These are phyloP conservation scores for Cuculus canorus DNA, from an alignment of 2,797 vertebrate species.

Conservation along the genomic window DNA sequence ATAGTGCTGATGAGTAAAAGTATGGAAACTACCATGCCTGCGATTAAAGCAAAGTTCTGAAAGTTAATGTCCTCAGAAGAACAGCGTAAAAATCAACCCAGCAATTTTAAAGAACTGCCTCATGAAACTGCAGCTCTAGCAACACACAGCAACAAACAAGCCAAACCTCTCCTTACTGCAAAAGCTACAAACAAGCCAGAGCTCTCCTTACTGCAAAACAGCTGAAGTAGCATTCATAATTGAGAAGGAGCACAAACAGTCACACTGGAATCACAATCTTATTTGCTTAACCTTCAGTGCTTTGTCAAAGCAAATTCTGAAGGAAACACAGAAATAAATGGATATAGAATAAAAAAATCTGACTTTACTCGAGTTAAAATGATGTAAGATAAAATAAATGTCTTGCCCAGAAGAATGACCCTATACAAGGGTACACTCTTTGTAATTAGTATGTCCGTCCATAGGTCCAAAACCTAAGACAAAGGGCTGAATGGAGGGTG, in stretches of 20 bases:
- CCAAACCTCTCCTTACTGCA: neutral
- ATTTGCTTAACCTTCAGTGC: neutral
- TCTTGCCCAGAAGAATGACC: neutral
- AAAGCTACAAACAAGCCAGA: neutral
- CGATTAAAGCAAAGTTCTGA: neutral
- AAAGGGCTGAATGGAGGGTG: neutral
- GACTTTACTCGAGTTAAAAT: neutral
- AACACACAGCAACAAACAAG: neutral
- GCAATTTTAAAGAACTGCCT: neutral
- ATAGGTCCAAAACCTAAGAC: neutral
- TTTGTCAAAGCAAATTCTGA: neutral
- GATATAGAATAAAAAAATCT: neutral
- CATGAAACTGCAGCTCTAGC: neutral
- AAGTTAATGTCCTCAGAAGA: neutral
- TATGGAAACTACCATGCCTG: neutral
- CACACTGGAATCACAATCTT: neutral
- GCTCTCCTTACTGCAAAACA: neutral
- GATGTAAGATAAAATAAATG: neutral
- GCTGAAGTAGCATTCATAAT: neutral
- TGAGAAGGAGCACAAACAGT: neutral
- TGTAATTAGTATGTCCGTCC: neutral
- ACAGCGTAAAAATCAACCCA: neutral
- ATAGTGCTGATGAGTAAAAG: neutral
- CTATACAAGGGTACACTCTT: neutral
- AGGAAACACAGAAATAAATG: neutral